Evolutionary conservation across 1,140 invertebrate species (phyloP), one percentile per base, ranked within the genome.

Genomic region (Brachionus asplanchnoidis): DNA sequence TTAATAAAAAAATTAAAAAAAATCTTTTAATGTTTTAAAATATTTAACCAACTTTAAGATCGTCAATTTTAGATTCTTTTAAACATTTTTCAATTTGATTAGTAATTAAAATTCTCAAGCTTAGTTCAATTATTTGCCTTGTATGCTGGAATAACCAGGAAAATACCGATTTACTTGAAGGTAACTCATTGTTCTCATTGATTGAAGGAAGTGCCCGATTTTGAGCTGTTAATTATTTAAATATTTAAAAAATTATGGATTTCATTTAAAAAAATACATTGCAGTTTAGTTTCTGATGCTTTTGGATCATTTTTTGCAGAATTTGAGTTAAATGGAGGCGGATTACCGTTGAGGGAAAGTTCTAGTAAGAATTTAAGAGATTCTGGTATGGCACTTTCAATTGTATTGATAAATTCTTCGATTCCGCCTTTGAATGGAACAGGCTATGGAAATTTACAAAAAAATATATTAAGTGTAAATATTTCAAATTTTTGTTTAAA

Each of bases 11-110:
- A 73, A 46, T 2, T 8, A n/a, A 3, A 40, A 40, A 23, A 20
- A 8, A 23, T 46, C 0, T 9, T 20, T 44, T 42, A 42, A 44
- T 17, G 20, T 20, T 8, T 42, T 5, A 44, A 75, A 75, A 70
- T 28, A 40, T 12, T 46, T 11, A 70, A 36, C 20, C 14, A 5
- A 75, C 70, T 53, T 53, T 77, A 36, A 77, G 32, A n/a, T 77
- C 73, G 0, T 77, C 73, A 26, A 32, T 77, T 77, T 77, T 77
- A 4, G 73, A 46, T 50, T 77, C 73, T 77, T 77, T 77, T 50
- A 77, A 8, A 32, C 44, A 26, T 2, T 23, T 26, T 28, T 77
- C 73, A 7, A 77, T 77, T 77, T 77, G 73, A 28, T 36, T 82
- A 28, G 53, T 82, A 0, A 82, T 65, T 17, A 60, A 36, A 46